These are phyloP conservation scores for Eptatretus atami DNA, from an alignment of 2,797 vertebrate genomes.

Conservation along the genomic window DNA sequence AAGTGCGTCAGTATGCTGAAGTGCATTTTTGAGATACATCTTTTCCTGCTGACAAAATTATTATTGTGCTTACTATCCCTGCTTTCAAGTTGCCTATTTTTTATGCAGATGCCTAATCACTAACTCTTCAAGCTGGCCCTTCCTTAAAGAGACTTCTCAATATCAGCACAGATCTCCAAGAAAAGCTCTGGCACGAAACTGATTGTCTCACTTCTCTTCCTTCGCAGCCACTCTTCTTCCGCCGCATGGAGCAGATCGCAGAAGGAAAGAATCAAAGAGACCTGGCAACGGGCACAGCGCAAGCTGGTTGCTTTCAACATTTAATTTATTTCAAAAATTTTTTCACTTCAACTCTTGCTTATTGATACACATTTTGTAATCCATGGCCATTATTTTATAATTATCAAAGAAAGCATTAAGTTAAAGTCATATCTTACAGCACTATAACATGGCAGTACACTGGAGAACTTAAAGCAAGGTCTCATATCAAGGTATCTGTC, in stretches of 20 bases:
- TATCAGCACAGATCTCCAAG: background rate
- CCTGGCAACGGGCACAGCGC: slow-evolving; percentile 56
- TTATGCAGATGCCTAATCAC: background rate
- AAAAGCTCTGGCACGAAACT: background rate
- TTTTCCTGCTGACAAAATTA: background rate
- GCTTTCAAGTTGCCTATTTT: too few species aligned
- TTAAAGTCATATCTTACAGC: too few species aligned
- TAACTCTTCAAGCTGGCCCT: background rate
- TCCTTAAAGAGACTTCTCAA: background rate
- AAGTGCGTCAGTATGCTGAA: slow-evolving; percentile 18
- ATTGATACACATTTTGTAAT: too few species aligned
- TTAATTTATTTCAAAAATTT: too few species aligned
- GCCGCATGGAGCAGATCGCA: slow-evolving; percentile 68
- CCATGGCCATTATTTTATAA: too few species aligned
- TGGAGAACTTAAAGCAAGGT: too few species aligned
- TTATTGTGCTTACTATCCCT: background rate
- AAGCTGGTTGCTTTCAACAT: slow-evolving; percentile 35
- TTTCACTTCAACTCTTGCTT: too few species aligned
- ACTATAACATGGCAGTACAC: too few species aligned
- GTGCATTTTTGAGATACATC: background rate
- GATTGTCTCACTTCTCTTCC: accelerated
- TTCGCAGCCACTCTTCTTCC: slow-evolving; percentile 31
- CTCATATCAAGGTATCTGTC: too few species aligned
- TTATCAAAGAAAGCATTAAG: too few species aligned
- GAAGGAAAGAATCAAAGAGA: slow-evolving; percentile 64